Evolutionary conservation across 2,797 vertebrate species (phyloP), one percentile per base, ranked within the genome.

Genomic region (Dipus sagitta): DNA sequence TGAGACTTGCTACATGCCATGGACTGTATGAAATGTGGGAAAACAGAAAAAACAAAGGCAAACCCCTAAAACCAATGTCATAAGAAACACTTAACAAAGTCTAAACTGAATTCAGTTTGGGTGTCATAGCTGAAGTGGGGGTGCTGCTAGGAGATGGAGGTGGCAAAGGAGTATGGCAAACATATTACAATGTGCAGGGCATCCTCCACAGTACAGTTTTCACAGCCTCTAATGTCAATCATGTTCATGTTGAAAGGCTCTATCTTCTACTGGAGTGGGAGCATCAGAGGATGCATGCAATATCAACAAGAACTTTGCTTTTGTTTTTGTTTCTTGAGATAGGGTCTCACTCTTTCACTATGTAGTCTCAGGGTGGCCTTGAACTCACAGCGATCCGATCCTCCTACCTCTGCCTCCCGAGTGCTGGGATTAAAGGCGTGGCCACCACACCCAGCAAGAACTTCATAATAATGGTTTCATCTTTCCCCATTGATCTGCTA

Each of bases 281-380:
- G 3, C 68, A 52, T 60, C 21, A 77, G 14, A 70, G 23, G 92
- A 3, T 32, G 20, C 88, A 93, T 26, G 14, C 6, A 91, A 28
- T n/a, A 81, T 96, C 92, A 30, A 84, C 26, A 92, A 9, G 54
- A 91, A 93, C 18, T 92, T 76, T 82, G n/a, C 65, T 28, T 6
- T 82, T 82, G 6, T 12, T 72, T 15, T 38, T 34, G 32, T 38
- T 72, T 70, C 32, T 38, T 38, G 70, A 72, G 38, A 6, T 38
- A 38, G 38, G 38, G 38, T 38, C 38, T 38, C 38, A 38, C 38
- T 38, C n/a, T n/a, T n/a, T n/a, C 38, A 38, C 38, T 38, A 38
- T 38, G 38, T 38, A 38, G 38, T 38, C 38, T 38, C 38, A 38
- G 38, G 6, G 38, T 38, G 38, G 38, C 38, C 38, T 38, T 38